Conservation (phyloP, 2,888 invertebrate genomes). For the Lutraria lutraria region DNA sequence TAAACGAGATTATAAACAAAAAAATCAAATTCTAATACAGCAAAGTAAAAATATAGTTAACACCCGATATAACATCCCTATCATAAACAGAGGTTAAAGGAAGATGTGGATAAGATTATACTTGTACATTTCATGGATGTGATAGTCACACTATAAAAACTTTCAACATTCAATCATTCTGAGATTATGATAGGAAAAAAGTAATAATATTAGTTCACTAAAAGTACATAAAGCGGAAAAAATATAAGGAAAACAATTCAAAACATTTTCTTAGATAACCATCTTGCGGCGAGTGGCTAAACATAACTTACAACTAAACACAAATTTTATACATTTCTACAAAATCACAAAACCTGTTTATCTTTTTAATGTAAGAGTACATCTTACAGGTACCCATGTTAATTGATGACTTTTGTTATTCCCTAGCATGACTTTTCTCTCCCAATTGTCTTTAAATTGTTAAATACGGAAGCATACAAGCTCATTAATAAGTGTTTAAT, state of each 20-base stretch:
- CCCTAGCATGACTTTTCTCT: background rate
- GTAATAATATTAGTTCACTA: background rate
- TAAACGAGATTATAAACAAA: background rate
- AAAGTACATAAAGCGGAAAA: background rate
- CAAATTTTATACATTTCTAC: conserved; percentile 19
- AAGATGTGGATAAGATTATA: conserved; percentile 2
- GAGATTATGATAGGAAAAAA: conserved; percentile 14
- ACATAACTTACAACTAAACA: conserved; percentile 3
- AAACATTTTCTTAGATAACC: background rate
- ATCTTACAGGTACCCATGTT: conserved; percentile 11
- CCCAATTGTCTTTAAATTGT: conserved; percentile 1
- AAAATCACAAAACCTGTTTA: background rate
- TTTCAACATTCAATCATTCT: conserved; percentile 14
- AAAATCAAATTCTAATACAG: conserved; percentile 33
- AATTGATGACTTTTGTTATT: background rate
- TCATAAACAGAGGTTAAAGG: conserved; percentile 29
- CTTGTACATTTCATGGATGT: background rate
- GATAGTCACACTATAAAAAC: conserved; percentile 8
- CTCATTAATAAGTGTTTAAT: conserved; percentile 26
- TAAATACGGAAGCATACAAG: conserved; percentile 23
- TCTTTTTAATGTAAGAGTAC: background rate
- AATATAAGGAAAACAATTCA: background rate
- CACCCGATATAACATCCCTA: conserved; percentile 46
- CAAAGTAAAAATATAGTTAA: conserved; percentile 30
- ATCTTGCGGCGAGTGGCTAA: background rate